These are phyloP conservation scores for Drosophila pseudotalamancana DNA, from an alignment of 2,888 invertebrate genomes.

Conservation along the genomic window DNA sequence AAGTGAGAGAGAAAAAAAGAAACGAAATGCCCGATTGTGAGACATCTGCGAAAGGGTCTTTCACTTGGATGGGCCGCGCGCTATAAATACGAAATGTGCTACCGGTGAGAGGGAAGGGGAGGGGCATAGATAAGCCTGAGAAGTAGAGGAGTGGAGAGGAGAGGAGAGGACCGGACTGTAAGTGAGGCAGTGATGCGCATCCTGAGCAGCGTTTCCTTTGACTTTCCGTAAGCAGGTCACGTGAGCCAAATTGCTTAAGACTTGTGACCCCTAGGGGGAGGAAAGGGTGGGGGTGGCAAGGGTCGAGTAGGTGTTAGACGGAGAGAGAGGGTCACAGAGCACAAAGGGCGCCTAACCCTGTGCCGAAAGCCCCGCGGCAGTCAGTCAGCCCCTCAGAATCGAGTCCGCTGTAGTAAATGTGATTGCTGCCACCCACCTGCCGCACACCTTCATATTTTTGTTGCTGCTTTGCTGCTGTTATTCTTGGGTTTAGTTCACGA, in stretches of 20 bases:
- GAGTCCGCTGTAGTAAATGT: conserved; percentile 55
- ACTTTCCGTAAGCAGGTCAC: conserved; percentile 74
- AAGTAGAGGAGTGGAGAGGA: neutral
- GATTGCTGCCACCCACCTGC: conserved; percentile 41
- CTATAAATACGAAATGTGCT: conserved; percentile 58
- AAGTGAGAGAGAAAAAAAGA: neutral
- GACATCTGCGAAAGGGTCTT: conserved; percentile 62
- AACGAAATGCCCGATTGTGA: conserved; percentile 64
- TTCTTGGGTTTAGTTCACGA: conserved; percentile 15
- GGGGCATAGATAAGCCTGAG: too few species aligned
- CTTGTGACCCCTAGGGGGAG: conserved; percentile 5
- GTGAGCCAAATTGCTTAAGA: conserved; percentile 64
- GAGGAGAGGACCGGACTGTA: neutral
- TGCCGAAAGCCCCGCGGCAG: conserved; percentile 13
- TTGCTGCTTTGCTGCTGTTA: conserved; percentile 13
- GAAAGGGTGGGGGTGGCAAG: neutral
- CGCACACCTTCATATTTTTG: neutral
- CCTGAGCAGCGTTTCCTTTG: conserved; percentile 44
- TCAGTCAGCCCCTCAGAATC: conserved; percentile 34
- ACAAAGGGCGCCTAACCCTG: neutral
- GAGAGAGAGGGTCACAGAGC: neutral
- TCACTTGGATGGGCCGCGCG: conserved; percentile 27
- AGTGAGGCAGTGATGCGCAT: conserved; percentile 42
- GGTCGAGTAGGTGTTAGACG: too few species aligned
- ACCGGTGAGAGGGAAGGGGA: conserved; percentile 12